Conservation (phyloP, 2,113 vertebrate species). For the Syrrhaptes paradoxus region DNA sequence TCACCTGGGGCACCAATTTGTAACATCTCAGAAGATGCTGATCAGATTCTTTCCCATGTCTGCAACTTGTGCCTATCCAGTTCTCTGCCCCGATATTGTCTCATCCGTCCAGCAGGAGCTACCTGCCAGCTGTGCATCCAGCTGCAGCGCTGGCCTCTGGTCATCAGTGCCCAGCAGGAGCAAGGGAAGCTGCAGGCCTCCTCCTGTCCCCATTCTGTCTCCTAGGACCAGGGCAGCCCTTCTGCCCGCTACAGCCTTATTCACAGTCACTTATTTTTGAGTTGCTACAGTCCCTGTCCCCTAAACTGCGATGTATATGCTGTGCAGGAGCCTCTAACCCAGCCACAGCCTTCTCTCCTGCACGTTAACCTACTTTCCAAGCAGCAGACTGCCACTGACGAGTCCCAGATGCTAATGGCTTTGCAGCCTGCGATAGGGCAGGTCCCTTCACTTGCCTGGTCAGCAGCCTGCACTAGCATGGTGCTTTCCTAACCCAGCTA, state of each 20-base stretch:
- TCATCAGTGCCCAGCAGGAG: neutral
- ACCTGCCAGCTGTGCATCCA: neutral
- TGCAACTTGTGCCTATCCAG: neutral
- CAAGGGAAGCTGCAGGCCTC: neutral
- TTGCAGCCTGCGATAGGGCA: neutral
- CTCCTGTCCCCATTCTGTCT: neutral
- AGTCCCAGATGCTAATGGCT: neutral
- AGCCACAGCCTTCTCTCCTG: neutral
- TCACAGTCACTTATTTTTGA: neutral
- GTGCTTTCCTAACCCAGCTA: neutral
- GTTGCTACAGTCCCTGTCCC: neutral
- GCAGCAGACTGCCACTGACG: accelerated
- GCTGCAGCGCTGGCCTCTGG: neutral
- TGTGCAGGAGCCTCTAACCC: neutral
- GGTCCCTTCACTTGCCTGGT: neutral
- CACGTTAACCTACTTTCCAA: neutral
- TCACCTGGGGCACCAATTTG: neutral
- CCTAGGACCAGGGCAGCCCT: neutral
- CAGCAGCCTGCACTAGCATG: neutral
- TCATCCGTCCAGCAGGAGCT: neutral
- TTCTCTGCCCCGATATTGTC: neutral
- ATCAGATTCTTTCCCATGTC: neutral
- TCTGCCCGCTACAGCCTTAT: neutral
- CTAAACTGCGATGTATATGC: neutral
- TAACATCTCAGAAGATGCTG: neutral